These are phyloP conservation scores for Aepyceros melampus DNA, from an alignment of 2,113 vertebrate species.

Conservation along the genomic window DNA sequence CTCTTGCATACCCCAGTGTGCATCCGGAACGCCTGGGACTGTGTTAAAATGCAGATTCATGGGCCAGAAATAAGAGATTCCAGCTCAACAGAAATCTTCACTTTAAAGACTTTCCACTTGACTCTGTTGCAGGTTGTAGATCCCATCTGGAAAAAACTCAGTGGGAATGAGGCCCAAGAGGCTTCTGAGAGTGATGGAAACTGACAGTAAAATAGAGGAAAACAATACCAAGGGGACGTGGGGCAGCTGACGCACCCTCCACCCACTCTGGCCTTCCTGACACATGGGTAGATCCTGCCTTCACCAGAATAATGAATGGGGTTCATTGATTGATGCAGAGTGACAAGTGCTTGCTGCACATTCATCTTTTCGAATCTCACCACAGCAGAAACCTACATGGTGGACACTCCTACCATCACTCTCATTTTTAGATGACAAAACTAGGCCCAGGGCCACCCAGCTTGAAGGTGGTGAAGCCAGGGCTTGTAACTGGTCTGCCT, in stretches of 20 bases:
- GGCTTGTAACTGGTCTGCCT: background rate
- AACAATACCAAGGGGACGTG: background rate
- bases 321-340: background rate
- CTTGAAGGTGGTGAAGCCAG: background rate
- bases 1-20: background rate
- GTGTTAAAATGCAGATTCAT: background rate
- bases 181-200: background rate
- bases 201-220: background rate
- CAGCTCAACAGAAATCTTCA: background rate
- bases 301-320: background rate
- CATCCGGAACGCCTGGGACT: background rate
- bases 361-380: background rate
- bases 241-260: background rate
- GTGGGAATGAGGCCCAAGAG: background rate
- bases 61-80: background rate
- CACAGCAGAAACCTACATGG: no score
- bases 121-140: background rate
- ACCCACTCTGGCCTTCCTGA: background rate
- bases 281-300: background rate
- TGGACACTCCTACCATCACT: no score
- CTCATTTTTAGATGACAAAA: background rate
- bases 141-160: background rate
- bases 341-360: background rate
- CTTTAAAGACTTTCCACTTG: background rate
- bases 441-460: background rate